These are phyloP conservation scores for Sardinella longiceps DNA, from an alignment of 2,797 vertebrate species.

Conservation along the genomic window DNA sequence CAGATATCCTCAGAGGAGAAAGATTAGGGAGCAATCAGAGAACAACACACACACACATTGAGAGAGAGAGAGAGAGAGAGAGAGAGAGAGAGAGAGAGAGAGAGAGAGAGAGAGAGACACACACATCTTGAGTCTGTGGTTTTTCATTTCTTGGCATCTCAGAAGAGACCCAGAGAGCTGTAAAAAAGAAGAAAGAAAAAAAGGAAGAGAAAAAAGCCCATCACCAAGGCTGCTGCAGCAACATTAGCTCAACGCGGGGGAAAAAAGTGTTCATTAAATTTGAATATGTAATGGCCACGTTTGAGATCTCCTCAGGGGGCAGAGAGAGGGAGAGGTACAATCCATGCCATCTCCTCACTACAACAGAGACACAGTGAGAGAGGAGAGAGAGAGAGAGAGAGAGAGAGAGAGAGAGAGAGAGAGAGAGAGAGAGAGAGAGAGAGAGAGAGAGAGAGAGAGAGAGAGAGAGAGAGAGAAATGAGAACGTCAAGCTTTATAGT, in stretches of 20 bases:
- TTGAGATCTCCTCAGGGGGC: not conserved
- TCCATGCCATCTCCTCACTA: not conserved
- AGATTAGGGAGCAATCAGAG: not conserved
- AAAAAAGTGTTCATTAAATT: not conserved
- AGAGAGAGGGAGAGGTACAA: not conserved
- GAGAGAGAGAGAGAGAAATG: not conserved
- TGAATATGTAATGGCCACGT: not conserved
- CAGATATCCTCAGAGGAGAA: not conserved
- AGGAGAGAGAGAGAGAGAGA: too few species aligned
- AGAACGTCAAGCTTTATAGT: not conserved
- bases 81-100: too few species aligned
- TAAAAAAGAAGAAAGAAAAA: too few species aligned
- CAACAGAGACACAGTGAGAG: too few species aligned
- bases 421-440: too few species aligned
- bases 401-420: too few species aligned
- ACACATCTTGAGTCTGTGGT: not conserved
- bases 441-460: too few species aligned
- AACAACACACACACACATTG: not conserved
- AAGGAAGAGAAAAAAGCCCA: not conserved
- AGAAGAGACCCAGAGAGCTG: not conserved
- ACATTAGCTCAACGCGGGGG: not conserved
- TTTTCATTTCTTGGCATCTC: not conserved
- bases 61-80: too few species aligned
- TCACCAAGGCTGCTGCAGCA: not conserved
- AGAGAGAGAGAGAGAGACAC: too few species aligned